These are phyloP conservation scores for Trinorchestia longiramus DNA, from an alignment of 1,140 invertebrate species.

Conservation along the genomic window DNA sequence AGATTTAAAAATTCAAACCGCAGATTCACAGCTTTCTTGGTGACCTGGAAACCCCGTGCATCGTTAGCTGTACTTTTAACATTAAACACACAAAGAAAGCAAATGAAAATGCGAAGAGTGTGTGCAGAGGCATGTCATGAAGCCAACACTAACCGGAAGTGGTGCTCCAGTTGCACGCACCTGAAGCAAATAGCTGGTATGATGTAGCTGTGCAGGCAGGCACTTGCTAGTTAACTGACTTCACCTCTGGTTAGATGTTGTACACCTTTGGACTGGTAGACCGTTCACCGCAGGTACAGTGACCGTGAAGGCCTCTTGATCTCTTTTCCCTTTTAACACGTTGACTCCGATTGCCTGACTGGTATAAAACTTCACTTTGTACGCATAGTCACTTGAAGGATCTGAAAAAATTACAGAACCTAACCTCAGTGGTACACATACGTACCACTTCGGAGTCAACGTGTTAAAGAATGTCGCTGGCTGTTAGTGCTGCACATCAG, in stretches of 20 bases:
- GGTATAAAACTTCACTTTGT: no score
- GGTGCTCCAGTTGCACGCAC: neutral
- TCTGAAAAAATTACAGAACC: no score
- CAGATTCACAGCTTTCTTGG: neutral
- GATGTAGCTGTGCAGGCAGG: neutral
- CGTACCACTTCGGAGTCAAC: no score
- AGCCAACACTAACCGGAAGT: neutral
- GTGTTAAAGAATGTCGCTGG: neutral
- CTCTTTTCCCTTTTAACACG: neutral
- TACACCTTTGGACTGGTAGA: neutral
- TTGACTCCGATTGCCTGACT: no score
- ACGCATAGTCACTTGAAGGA: no score
- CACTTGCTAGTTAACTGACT: neutral
- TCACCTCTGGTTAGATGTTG: neutral
- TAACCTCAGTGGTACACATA: no score
- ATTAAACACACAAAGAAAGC: neutral
- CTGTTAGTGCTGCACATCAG: neutral
- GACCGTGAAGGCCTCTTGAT: neutral
- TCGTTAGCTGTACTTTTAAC: neutral
- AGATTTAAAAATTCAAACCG: neutral
- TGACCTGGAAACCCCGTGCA: neutral
- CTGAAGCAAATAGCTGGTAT: neutral
- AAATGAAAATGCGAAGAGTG: neutral
- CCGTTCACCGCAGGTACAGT: neutral
- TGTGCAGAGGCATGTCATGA: constrained; percentile 9